Evolutionary conservation across 2,113 vertebrate genomes (phyloP), one percentile per base, ranked within the genome.

Genomic region (Morone saxatilis): DNA sequence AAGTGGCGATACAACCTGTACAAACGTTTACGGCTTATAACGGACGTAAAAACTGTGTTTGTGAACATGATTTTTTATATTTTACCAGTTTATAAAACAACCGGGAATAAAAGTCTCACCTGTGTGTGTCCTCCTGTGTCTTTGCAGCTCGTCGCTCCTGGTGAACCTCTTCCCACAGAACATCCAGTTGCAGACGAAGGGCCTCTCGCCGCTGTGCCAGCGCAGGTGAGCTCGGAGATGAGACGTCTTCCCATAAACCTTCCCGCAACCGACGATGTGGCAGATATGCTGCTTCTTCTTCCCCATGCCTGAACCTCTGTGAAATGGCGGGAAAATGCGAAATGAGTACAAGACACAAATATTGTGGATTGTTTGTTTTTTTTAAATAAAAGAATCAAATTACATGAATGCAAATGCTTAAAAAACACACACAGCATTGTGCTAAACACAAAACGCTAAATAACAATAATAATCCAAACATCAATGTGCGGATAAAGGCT

Each of bases 261-360:
- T 99, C 81, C 97, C 98, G 86, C 98, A 99, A 66, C 98, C 98
- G 10, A 95, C 96, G 92, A 99, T 99, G 94, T 99, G 98, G 94
- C 98, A 99, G 91, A 99, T 98, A 88, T 99, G 98, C 93, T 99
- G 98, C 93, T 99, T 99, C 96, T 99, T 99, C 94, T 99, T 99
- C 65, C 98, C 98, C 94, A 97, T 95, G 87, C 96, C 97, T 20
- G 97, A 97, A 71, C 98, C 98, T 93, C 98, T 99, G 95, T 90
- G 80, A 84, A 74, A 69, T 3, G 12, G 11, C 36, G 3, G 0
- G 4, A 25, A 36, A 11, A 17, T 2, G 7, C 0, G 5, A 8
- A 36, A 25, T 68, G 51, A 83, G 48, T 5, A 0, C 2, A 40
- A 51, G 19, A 47, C 6, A 59, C 43, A 20, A 60, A 65, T 1